Conservation (phyloP, 2,797 vertebrate genomes). For the Paedocypris micromegethes region DNA sequence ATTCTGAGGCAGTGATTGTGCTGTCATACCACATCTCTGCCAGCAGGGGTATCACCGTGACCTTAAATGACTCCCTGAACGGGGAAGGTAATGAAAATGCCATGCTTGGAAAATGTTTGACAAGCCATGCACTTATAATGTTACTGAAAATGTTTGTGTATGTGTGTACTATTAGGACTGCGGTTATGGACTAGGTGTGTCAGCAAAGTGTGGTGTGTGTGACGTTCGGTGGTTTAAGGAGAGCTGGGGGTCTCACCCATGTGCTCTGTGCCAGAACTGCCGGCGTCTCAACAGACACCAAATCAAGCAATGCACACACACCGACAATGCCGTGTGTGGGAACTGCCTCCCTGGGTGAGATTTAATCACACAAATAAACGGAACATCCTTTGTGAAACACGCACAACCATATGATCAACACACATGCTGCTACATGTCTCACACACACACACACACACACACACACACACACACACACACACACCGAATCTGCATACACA, state of each 20-base stretch:
- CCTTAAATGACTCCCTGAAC: constrained; percentile 14
- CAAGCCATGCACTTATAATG: not conserved
- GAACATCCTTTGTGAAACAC: constrained; percentile 5
- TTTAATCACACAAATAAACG: not conserved
- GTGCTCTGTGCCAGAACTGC: constrained; percentile 71
- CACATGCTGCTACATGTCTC: not conserved
- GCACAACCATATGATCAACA: not conserved
- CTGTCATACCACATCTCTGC: constrained; percentile 14
- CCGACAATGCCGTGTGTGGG: constrained; percentile 64
- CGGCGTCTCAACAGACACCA: constrained; percentile 67
- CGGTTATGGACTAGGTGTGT: constrained; percentile 62
- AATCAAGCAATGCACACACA: constrained; percentile 64
- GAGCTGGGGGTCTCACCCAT: constrained; percentile 66
- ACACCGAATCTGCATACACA: not conserved
- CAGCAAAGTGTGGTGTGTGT: constrained; percentile 61
- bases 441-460: not conserved
- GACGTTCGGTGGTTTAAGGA: constrained; percentile 70
- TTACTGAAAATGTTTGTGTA: constrained; percentile 25
- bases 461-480: not conserved
- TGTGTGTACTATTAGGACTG: constrained; percentile 62
- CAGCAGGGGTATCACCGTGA: constrained; percentile 17
- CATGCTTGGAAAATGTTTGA: constrained; percentile 6
- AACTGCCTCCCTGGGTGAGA: constrained; percentile 71
- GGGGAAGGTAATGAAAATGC: not conserved
- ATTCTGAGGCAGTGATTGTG: not conserved